These are phyloP conservation scores for Chionis minor DNA, from an alignment of 2,113 vertebrate genomes.

Conservation along the genomic window DNA sequence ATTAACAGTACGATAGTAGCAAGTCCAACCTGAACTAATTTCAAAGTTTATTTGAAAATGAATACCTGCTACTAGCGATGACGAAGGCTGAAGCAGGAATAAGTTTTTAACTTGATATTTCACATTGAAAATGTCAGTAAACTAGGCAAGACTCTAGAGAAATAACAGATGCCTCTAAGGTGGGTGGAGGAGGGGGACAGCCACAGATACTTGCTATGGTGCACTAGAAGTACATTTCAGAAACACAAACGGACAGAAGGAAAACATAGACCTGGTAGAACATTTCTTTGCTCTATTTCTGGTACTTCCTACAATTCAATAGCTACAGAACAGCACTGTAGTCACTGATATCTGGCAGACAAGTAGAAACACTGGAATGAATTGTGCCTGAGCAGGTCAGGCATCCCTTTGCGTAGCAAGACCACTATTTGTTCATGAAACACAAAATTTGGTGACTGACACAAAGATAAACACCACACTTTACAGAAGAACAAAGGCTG, in stretches of 20 bases:
- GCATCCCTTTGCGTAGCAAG: not conserved
- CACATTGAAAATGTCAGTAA: not conserved
- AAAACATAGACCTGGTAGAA: not conserved
- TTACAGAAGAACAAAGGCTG: not conserved
- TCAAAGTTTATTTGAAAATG: not conserved
- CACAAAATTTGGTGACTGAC: not conserved
- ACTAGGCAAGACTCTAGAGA: not conserved
- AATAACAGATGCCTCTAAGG: not conserved
- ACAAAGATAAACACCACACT: not conserved
- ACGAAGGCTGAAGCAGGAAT: not conserved
- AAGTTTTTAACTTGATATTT: not conserved
- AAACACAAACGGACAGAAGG: not conserved
- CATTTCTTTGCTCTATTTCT: not conserved
- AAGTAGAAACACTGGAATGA: not conserved
- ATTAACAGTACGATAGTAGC: not conserved
- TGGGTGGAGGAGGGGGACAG: accelerated
- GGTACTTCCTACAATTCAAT: not conserved
- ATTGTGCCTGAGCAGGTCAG: not conserved
- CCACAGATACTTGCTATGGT: not conserved
- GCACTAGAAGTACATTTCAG: not conserved
- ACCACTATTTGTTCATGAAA: not conserved
- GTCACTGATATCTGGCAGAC: not conserved
- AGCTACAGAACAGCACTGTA: not conserved
- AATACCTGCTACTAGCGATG: not conserved
- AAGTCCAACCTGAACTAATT: not conserved